These are phyloP conservation scores for Peromyscus nudipes DNA, from an alignment of 2,797 vertebrate species.

Conservation along the genomic window DNA sequence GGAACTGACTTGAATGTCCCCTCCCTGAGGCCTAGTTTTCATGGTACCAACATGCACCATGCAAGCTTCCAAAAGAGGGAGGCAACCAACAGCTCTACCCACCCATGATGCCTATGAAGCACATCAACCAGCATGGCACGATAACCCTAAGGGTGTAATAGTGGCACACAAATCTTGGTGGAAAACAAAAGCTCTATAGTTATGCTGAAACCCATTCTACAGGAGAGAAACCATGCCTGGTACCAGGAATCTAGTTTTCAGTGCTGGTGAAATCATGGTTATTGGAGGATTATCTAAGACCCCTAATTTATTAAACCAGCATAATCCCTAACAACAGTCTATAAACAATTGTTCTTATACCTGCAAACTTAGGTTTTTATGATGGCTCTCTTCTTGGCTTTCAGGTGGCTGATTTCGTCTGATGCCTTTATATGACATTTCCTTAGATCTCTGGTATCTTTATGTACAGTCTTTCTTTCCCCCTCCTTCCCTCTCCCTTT, in stretches of 20 bases:
- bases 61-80: neutral
- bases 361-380: neutral
- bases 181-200: neutral
- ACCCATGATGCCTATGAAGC: neutral
- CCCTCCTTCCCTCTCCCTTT: neutral
- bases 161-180: neutral
- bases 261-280: neutral
- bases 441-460: neutral
- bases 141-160: neutral
- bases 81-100: neutral
- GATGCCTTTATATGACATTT: neutral
- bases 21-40: neutral
- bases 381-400: neutral
- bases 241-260: neutral
- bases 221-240: neutral
- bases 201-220: neutral
- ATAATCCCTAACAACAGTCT: neutral
- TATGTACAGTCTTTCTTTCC: neutral
- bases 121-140: neutral
- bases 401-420: neutral
- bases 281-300: neutral
- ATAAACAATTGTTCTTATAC: neutral
- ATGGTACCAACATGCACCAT: neutral
- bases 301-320: neutral
- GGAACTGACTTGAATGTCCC: neutral